Evolutionary conservation across 1,140 invertebrate species (phyloP), one percentile per base, ranked within the genome.

Genomic region (Drosophila sulfurigaster): DNA sequence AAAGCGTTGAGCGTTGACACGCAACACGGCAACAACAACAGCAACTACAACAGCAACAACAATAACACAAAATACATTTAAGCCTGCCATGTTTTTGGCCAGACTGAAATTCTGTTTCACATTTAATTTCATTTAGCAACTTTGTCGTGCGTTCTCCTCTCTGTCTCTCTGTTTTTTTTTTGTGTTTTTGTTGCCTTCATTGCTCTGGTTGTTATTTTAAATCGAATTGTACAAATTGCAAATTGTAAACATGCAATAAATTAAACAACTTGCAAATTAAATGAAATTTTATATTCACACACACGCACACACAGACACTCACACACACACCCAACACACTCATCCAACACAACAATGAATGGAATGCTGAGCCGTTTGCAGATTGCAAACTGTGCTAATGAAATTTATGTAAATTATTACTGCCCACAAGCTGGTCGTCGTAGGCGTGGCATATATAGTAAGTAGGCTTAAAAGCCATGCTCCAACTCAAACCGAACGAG

Each of bases 141-240:
- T 87, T 79, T 76, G 68, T 79, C 82, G 79, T 79, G 75, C 75
- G 64, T 76, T 76, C 32, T 56, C 15, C 65, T 60, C n/a, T 15
- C 1, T 6, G 8, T 30, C 15, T 52, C 10, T 30, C 25, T 48
- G 11, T 28, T 15, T 54, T 46, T 75, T 25, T n/a, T 16, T 64
- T 35, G 30, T 43, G 7, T 11, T 15, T 46, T 15, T 46, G 45
- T 46, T 5, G 20, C 20, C 15, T 65, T 30, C 60, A 16, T 49
- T 3, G 30, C 13, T 60, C 35, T 62, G 41, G 3, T 72, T 72
- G 48, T 66, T 70, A 54, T 78, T 77, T 71, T 70, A 88, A 87
- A 88, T 87, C 85, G 83, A 87, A 89, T 87, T 89, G 85, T 83
- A 75, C 77, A 87, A 87, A 88, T 87, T 88, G 83, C 83, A 78